A percentile compares a stretch with the other conserved stretches of the same genome.
phyloP scores from a whole-genome alignment of 1,140 invertebrate genomes.

The Maconellicoccus hirsutus region DNA sequence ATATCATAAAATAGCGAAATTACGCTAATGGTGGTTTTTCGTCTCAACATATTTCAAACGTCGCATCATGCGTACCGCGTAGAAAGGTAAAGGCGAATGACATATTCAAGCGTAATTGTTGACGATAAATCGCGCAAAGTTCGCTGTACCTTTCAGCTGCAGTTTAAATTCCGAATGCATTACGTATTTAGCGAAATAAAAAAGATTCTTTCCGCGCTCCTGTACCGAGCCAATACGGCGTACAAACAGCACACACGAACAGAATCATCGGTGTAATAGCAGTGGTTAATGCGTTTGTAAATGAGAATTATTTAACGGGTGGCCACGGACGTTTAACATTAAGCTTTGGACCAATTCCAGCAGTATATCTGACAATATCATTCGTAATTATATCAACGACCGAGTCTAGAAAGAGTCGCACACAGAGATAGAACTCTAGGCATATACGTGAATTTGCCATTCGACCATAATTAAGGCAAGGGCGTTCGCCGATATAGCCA shows the following conservation, averaged over 20 bases:
- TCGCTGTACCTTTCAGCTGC: not conserved
- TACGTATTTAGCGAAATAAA: not conserved
- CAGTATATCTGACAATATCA: slow-evolving; percentile 15
- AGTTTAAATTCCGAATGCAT: not conserved
- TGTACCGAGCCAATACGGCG: not conserved
- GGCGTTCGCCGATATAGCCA: slow-evolving; percentile 3
- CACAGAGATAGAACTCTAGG: no score
- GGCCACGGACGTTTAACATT: slow-evolving; percentile 20
- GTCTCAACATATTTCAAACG: no score
- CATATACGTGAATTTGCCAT: not conserved
- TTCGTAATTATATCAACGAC: slow-evolving; percentile 16
- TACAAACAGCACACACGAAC: not conserved
- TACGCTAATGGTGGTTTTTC: no score
- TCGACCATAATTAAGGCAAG: slow-evolving; percentile 17
- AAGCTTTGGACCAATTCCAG: slow-evolving; percentile 20
- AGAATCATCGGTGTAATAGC: slow-evolving; percentile 17
- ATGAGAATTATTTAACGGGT: slow-evolving; percentile 21
- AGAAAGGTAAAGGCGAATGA: no score
- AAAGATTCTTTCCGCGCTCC: not conserved
- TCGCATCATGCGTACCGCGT: no score
- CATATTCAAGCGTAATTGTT: no score
- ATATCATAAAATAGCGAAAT: no score
- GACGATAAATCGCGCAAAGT: no score
- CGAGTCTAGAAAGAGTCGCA: not conserved
- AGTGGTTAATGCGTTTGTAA: slow-evolving; percentile 21